Conservation (phyloP, 1,140 invertebrate genomes). For the Pogonognathellus flavescens region DNA sequence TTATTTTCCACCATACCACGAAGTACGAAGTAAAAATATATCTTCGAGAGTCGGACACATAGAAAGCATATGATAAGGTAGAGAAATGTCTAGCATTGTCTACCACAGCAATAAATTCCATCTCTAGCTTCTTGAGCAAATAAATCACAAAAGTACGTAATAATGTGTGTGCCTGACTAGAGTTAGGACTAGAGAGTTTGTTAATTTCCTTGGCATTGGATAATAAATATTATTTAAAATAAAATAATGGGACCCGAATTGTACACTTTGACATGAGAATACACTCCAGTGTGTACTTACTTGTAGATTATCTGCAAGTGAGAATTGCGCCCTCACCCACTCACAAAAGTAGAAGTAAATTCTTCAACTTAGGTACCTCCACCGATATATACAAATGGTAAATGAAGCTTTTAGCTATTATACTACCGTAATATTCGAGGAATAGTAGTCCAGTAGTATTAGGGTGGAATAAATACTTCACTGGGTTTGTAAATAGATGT, state of each 20-base stretch:
- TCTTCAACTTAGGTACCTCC: neutral
- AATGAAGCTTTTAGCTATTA: too few relatives aligned
- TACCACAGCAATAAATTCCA: slow-evolving; percentile 12
- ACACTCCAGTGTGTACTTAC: slow-evolving; percentile 30
- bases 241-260: slow-evolving; percentile 29
- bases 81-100: neutral
- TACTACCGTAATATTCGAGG: too few relatives aligned
- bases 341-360: neutral
- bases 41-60: slow-evolving; percentile 6
- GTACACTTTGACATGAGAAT: slow-evolving; percentile 30
- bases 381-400: too few relatives aligned
- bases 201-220: slow-evolving; percentile 31
- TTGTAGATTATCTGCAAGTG: slow-evolving; percentile 15
- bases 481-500: too few relatives aligned
- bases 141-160: slow-evolving; percentile 47
- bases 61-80: slow-evolving; percentile 5
- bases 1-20: neutral
- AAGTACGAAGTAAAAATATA: slow-evolving; percentile 48
- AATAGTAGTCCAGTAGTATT: too few relatives aligned
- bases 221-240: slow-evolving; percentile 49
- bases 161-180: slow-evolving; percentile 41
- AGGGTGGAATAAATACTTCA: too few relatives aligned
- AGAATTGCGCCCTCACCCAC: neutral
- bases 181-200: slow-evolving; percentile 9
- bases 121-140: neutral